Percentiles rank a stretch among this genome's conserved stretches.
Conservation (phyloP, 2,888 invertebrate genomes). For the Dugesia japonica region DNA sequence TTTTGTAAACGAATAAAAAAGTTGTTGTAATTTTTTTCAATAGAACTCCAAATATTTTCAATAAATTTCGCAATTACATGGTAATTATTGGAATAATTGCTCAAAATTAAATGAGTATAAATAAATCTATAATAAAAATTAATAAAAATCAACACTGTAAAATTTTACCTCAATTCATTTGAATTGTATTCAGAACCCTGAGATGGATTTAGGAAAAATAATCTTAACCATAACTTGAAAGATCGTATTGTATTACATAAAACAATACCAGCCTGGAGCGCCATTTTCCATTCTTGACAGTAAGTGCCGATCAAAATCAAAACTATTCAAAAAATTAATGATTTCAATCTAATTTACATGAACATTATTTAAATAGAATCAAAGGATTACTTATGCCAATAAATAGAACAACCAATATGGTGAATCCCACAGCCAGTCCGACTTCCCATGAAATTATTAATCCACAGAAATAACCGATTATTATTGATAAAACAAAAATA, state of each 20-base stretch:
- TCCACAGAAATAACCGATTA: not conserved
- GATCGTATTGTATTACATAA: not conserved
- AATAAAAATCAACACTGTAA: not conserved
- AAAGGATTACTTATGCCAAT: not conserved
- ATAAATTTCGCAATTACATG: conserved; percentile 9
- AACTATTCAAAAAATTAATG: not conserved
- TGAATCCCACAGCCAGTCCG: conserved; percentile 2
- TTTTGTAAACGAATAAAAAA: not conserved
- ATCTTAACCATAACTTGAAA: not conserved
- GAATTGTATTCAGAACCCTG: not conserved
- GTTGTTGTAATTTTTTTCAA: not conserved
- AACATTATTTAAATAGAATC: no score
- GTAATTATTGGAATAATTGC: not conserved
- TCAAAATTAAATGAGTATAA: not conserved
- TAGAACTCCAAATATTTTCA: not conserved
- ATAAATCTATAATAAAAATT: not conserved
- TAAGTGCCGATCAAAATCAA: not conserved
- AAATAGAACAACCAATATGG: not conserved
- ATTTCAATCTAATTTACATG: no score
- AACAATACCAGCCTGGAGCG: not conserved
- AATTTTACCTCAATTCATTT: not conserved
- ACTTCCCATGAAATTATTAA: conserved; percentile 13
- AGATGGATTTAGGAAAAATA: conserved; percentile 13
- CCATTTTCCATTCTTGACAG: conserved; percentile 15
- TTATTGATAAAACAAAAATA: not conserved